Conservation (phyloP, 1,140 invertebrate species). For the Drosophila trapezifrons region DNA sequence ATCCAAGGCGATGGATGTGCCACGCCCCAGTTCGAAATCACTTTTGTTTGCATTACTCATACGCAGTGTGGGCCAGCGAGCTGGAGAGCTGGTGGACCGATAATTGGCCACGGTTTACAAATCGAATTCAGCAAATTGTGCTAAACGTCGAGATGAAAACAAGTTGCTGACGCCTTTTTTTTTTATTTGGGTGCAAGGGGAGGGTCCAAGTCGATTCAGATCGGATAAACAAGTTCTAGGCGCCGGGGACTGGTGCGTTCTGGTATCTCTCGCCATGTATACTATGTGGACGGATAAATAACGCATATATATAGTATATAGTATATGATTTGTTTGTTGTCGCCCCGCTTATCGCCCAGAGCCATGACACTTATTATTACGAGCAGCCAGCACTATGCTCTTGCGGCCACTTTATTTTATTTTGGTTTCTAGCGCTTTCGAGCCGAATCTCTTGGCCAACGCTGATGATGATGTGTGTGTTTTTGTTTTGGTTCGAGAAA, state of each 20-base stretch:
- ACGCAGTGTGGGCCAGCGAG: constrained; percentile 31
- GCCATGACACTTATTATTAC: constrained; percentile 51
- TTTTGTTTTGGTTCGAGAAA: constrained; percentile 39
- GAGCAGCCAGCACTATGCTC: constrained; percentile 11
- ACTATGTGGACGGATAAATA: constrained; percentile 19
- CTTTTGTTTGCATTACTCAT: constrained; percentile 52
- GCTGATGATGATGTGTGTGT: constrained; percentile 24
- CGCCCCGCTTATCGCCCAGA: constrained; percentile 61
- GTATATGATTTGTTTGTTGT: constrained; percentile 35
- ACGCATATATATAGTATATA: constrained; percentile 5
- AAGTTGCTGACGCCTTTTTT: constrained; percentile 40
- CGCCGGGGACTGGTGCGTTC: constrained; percentile 60
- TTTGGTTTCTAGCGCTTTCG: constrained; percentile 66
- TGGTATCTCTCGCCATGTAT: constrained; percentile 49
- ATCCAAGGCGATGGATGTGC: constrained; percentile 14
- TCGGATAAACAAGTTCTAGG: constrained; percentile 67
- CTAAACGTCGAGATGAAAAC: constrained; percentile 50
- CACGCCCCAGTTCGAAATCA: constrained; percentile 21
- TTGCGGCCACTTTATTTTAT: constrained; percentile 29
- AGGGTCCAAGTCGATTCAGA: constrained; percentile 4
- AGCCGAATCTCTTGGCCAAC: constrained; percentile 6
- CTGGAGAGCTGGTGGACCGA: constrained; percentile 13
- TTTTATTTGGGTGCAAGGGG: constrained; percentile 2
- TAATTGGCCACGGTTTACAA: constrained; percentile 48
- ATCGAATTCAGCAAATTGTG: constrained; percentile 49